Percentiles rank a stretch among this genome's conserved stretches.
These are phyloP conservation scores for Stegostoma tigrinum DNA, from an alignment of 2,113 vertebrate species.

Conservation along the genomic window DNA sequence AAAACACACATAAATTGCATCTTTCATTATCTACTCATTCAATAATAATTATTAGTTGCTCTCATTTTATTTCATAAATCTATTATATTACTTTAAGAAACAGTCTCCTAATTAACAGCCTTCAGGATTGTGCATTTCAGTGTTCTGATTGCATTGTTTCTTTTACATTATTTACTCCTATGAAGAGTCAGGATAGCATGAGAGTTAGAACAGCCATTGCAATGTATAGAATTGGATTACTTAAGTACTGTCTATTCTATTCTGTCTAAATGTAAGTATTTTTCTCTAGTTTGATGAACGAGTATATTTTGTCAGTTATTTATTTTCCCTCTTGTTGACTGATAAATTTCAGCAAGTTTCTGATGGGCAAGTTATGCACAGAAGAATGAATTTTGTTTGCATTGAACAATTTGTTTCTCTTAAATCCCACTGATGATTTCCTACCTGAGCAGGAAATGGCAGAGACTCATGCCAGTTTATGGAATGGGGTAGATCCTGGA, in stretches of 20 bases:
- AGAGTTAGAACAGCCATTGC: background rate
- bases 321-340: background rate
- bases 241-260: background rate
- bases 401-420: background rate
- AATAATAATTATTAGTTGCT: background rate
- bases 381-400: background rate
- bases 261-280: background rate
- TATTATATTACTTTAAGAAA: background rate
- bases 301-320: background rate
- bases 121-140: background rate
- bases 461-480: background rate
- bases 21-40: background rate
- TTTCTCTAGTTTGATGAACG: background rate
- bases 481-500: background rate
- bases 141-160: background rate
- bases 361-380: background rate
- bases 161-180: background rate
- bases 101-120: background rate
- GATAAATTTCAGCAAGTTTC: background rate
- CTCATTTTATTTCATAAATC: background rate
- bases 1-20: background rate
- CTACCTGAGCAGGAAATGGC: background rate
- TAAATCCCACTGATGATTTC: background rate
- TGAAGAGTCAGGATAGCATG: background rate
- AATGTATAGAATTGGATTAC: background rate